Evolutionary conservation across 2,888 invertebrate species (phyloP), one percentile per base, ranked within the genome.

Genomic region (Drosophila borborema): DNA sequence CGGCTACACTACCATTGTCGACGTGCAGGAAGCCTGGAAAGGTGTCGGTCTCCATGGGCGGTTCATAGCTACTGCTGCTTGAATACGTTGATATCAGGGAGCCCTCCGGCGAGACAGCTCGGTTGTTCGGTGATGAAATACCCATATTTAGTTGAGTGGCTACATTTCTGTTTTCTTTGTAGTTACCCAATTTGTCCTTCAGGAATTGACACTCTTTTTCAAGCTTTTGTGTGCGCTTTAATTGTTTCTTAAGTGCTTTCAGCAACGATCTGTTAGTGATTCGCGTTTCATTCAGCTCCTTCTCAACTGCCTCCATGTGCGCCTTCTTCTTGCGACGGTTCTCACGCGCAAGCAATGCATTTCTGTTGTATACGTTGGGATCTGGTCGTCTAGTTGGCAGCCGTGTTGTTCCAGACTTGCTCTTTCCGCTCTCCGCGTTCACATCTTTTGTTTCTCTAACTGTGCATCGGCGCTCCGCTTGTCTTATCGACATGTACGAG

Each of bases 271-370:
- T 93, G 80, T 95, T 95, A 34, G 94, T 93, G 10, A 83, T 85
- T 48, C 93, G 93, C 38, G 94, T 92, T 14, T 91, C 86, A 1
- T 91, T 80, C 0, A 95, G 86, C 73, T 94, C 94, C 36, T 91
- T 93, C 85, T 95, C 95, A 18, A 95, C 92, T 18, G 93, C 93
- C 66, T 94, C 93, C 23, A 95, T 80, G 80, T 95, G 94, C 40
- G 94, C 93, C 86, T 95, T 95, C 82, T 95, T 95, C 51, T 93
- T 94, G 3, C 94, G 93, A 2, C 95, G 93, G 86, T 95, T 95
- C 83, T 95, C 94, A 4, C 95, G 92, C 2, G 95, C 95, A 92
- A 95, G 93, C 40, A 95, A 83, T 0, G 95, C 95, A 90, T 95
- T 95, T 75, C 94, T 80, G 77, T 93, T 93, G 48, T 82, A 91